Conservation (phyloP, 2,113 vertebrate species). For the Atrichornis clamosus region DNA sequence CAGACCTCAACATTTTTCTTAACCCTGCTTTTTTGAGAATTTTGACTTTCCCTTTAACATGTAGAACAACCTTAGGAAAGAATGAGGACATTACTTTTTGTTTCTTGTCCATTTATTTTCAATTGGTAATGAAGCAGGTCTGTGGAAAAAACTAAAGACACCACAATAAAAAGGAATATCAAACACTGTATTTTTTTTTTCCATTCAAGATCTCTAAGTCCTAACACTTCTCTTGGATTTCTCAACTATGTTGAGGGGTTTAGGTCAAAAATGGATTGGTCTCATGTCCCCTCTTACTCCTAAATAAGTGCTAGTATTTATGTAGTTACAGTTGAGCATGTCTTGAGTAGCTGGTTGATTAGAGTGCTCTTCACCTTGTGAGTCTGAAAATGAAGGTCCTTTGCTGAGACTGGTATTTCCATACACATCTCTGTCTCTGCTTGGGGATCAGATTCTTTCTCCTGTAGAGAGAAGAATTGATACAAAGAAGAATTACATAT, state of each 20-base stretch:
- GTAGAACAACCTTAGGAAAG: not conserved
- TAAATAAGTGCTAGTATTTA: not conserved
- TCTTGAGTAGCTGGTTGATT: not conserved
- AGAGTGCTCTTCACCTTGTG: not conserved
- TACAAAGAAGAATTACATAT: not conserved
- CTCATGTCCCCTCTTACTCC: not conserved
- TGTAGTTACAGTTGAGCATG: not conserved
- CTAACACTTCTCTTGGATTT: not conserved
- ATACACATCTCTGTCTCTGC: not conserved
- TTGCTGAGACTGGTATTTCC: not conserved
- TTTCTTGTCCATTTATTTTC: not conserved
- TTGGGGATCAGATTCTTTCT: not conserved
- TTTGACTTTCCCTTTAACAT: not conserved
- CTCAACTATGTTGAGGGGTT: not conserved
- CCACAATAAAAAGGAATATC: not conserved
- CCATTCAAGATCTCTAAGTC: not conserved
- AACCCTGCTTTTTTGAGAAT: not conserved
- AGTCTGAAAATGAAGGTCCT: not conserved
- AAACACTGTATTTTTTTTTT: not conserved
- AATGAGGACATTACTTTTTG: not conserved
- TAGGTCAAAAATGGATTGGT: not conserved
- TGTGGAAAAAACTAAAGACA: not conserved
- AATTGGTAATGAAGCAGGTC: not conserved
- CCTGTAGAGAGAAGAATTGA: not conserved
- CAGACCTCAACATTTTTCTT: not conserved